phyloP scores from a whole-genome alignment of 2,113 vertebrate species.

The Haemorhous mexicanus region DNA sequence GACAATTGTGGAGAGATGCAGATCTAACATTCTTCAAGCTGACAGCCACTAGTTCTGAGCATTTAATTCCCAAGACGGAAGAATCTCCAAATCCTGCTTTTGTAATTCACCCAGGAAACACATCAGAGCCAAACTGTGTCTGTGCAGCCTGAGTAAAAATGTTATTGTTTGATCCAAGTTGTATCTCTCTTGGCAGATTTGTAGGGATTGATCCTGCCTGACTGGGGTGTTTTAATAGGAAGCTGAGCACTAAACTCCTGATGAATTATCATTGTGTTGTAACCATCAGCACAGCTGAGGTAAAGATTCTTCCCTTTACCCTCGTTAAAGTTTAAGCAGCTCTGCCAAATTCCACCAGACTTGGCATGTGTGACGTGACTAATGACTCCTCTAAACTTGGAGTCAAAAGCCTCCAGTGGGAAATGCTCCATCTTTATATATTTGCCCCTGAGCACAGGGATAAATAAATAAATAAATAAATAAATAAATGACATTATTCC shows the following conservation, averaged over 20 bases:
- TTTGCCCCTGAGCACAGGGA: not conserved
- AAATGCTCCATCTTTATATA: not conserved
- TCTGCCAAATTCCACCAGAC: constrained; percentile 13
- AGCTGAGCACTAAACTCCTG: not conserved
- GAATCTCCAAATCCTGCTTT: constrained; percentile 49
- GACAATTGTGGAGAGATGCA: constrained; percentile 46
- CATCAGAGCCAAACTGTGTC: constrained; percentile 32
- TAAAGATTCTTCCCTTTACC: constrained; percentile 19
- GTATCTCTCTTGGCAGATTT: constrained; percentile 47
- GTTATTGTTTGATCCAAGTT: constrained; percentile 49
- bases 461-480: not conserved
- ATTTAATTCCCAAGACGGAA: constrained; percentile 35
- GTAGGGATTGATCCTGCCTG: constrained; percentile 44
- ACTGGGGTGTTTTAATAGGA: not conserved
- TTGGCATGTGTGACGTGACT: constrained; percentile 13
- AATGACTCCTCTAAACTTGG: not conserved
- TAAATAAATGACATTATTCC: not conserved
- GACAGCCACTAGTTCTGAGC: constrained; percentile 51
- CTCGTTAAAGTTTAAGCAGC: constrained; percentile 32
- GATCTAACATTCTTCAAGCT: constrained; percentile 52
- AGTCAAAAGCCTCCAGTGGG: not conserved
- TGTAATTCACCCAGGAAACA: constrained; percentile 40
- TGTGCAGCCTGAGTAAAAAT: constrained; percentile 31
- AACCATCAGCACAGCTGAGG: not conserved
- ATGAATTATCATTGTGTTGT: not conserved